Base-by-base conservation (phyloP, 2,113 vertebrate genomes). In the Noturus placidus region DNA sequence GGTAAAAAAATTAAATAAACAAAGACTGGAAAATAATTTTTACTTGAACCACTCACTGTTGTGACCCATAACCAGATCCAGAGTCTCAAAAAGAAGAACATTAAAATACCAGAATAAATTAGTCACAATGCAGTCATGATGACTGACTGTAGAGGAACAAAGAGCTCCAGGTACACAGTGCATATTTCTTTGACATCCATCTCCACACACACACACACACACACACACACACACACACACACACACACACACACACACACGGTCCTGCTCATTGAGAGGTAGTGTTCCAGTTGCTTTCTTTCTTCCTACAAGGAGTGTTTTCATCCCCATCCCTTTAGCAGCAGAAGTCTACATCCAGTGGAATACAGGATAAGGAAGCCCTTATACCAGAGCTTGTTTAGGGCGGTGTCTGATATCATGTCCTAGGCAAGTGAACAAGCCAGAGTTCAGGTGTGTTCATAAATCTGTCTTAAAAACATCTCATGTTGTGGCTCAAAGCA, bases 201-300 rank as follows among this genome's bases (percentile, higher is more conserved):
- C 70, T 77, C 38, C 70, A 77, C 74, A 86, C 56, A 84, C 50
- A 86, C 61, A 57, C 5, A 3, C 69, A 20, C 33, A 10, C 69
- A 9, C 35, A 38, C 33, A 72, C 19, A 20, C 67, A 35, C 30
- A 19, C 33, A 22, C 69, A 22, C 35, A 22, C 33, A 22, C 61
- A 77, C 79, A 86, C 56, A 83, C 50, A 86, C 61, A 86, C n/a
- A 84, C 57, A 88, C 57, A 82, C 81, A 86, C 42, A 59, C 2
- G 70, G 42, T 79, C 84, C 77, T 87, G 72, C 89, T 90, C 81
- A 88, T 86, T 83, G 74, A 87, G 89, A 91, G 88, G 88, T 89
- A 88, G 83, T 85, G 87, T 87, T 87, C 87, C 88, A 87, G 70
- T 87, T 85, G 61, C 82, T 85, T 65, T 87, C 30, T 85, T 74